These are phyloP conservation scores for Cephalopterus ornatus DNA, from an alignment of 2,113 vertebrate species.

Conservation along the genomic window DNA sequence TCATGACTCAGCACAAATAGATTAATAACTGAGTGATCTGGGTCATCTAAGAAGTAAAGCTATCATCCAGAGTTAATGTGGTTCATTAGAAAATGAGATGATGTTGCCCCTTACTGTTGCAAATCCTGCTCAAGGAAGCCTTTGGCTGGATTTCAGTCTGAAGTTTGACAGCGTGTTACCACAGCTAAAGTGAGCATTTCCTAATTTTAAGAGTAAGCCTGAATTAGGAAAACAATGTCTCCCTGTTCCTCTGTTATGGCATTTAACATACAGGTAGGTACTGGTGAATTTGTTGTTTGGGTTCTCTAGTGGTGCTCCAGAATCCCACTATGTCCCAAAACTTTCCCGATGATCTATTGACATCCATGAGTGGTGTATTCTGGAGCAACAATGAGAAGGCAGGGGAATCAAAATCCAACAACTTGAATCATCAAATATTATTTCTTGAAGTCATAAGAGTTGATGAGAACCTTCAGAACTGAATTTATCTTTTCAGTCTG, in stretches of 20 bases:
- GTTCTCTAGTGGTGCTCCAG: background rate
- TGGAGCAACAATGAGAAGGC: background rate
- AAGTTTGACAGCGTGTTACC: accelerated
- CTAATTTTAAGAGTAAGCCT: background rate
- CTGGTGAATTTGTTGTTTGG: background rate
- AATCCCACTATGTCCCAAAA: background rate
- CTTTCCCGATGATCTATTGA: background rate
- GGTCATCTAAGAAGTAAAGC: background rate
- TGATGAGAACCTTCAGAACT: background rate
- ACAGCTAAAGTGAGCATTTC: background rate
- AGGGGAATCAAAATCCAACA: background rate
- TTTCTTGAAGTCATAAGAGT: background rate
- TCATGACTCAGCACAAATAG: slow-evolving; percentile 41
- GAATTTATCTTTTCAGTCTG: background rate
- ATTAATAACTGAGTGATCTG: background rate
- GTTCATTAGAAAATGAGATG: background rate
- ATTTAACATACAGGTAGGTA: background rate
- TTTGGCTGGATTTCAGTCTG: background rate
- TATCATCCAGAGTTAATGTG: background rate
- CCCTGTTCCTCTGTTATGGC: background rate
- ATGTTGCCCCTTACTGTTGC: background rate
- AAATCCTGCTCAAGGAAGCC: background rate
- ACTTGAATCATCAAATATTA: background rate
- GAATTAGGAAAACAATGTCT: background rate
- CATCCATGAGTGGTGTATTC: background rate